These are phyloP conservation scores for Asteroscopus sphinx DNA, from an alignment of 2,888 invertebrate species.

Conservation along the genomic window DNA sequence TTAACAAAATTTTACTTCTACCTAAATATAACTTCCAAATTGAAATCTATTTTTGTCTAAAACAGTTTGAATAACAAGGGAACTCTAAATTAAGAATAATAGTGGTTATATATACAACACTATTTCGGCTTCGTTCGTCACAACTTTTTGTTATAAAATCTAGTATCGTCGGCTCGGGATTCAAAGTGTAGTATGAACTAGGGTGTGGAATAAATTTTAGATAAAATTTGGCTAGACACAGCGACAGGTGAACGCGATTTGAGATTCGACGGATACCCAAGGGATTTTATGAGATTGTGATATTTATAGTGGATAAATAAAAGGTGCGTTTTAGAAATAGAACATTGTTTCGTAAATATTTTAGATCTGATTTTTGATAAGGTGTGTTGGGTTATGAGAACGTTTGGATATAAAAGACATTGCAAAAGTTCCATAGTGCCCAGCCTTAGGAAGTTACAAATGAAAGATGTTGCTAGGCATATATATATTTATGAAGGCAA, in stretches of 20 bases:
- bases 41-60: background rate
- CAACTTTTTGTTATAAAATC: conserved; percentile 18
- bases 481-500: too few relatives aligned
- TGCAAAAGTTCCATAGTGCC: too few relatives aligned
- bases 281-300: conserved; percentile 28
- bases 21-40: background rate
- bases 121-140: conserved; percentile 4
- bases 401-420: too few relatives aligned
- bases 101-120: background rate
- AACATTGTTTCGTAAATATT: background rate
- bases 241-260: conserved; percentile 43
- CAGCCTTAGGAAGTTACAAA: too few relatives aligned
- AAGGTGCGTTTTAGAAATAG: conserved; percentile 6
- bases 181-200: conserved; percentile 18
- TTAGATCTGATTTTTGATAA: background rate
- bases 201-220: conserved; percentile 28
- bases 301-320: conserved; percentile 37
- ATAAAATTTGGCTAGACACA: conserved; percentile 49
- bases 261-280: conserved; percentile 26
- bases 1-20: too few relatives aligned
- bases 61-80: conserved; percentile 7
- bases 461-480: too few relatives aligned
- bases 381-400: background rate
- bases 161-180: conserved; percentile 6
- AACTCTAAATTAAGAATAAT: conserved; percentile 5